Conservation (phyloP, 1,140 invertebrate species). For the Vanessa tameamea region DNA sequence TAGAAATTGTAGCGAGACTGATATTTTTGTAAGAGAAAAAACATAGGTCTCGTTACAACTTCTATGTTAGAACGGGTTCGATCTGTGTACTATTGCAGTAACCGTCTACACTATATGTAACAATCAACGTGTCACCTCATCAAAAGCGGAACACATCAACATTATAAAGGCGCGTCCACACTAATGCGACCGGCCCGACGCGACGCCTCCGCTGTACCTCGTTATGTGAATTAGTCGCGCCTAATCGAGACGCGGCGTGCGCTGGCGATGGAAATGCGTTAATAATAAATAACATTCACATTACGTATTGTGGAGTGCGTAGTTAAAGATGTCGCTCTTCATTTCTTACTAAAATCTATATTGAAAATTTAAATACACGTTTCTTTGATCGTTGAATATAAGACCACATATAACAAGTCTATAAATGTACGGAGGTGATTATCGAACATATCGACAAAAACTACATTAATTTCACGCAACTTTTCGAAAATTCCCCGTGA, state of each 20-base stretch:
- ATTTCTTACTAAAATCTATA: neutral
- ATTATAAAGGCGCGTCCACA: conserved; percentile 38
- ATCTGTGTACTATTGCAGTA: conserved; percentile 14
- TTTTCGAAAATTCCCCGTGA: neutral
- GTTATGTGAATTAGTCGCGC: conserved; percentile 51
- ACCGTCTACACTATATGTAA: conserved; percentile 13
- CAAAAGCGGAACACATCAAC: conserved; percentile 34
- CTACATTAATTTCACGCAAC: conserved; percentile 9
- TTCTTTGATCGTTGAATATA: neutral
- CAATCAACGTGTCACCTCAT: conserved; percentile 28
- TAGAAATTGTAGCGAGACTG: too few species aligned
- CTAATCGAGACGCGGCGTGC: conserved; percentile 42
- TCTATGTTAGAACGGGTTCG: neutral
- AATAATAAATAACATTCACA: conserved; percentile 23
- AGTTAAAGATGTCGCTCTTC: neutral
- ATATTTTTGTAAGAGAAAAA: too few species aligned
- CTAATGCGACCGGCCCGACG: conserved; percentile 36
- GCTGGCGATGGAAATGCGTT: conserved; percentile 26
- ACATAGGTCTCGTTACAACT: too few species aligned
- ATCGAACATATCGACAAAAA: neutral
- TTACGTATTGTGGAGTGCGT: conserved; percentile 6
- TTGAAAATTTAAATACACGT: neutral
- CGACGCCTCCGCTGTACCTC: conserved; percentile 43
- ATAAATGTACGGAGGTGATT: neutral
- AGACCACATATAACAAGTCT: too few species aligned